Conservation (phyloP, 2,888 invertebrate species). For the Orchesella flavescens region DNA sequence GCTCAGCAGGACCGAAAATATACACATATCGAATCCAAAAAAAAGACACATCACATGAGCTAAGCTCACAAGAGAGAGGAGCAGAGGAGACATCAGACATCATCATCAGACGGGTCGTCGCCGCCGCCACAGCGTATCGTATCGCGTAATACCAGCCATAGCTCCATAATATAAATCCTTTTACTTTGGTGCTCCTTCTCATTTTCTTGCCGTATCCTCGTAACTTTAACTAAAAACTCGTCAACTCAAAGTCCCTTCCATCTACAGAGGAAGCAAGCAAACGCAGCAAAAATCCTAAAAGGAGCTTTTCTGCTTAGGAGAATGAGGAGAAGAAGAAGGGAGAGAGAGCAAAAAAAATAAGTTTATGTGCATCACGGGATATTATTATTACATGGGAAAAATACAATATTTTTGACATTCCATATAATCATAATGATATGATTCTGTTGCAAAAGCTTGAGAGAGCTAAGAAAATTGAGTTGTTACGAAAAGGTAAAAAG, state of each 20-base stretch:
- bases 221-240: slow-evolving; percentile 9
- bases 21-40: slow-evolving; percentile 9
- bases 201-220: too few relatives aligned
- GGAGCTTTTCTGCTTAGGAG: too few relatives aligned
- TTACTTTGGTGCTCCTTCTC: too few relatives aligned
- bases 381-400: slow-evolving; percentile 18
- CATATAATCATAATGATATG: slow-evolving; percentile 15
- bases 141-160: too few relatives aligned
- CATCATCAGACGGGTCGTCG: slow-evolving; percentile 40
- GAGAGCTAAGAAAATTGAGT: slow-evolving; percentile 50
- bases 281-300: slow-evolving; percentile 3
- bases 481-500: slow-evolving; percentile 31
- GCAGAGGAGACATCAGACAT: slow-evolving; percentile 26
- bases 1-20: slow-evolving; percentile 48
- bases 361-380: slow-evolving; percentile 29
- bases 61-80: slow-evolving; percentile 13
- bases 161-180: too few relatives aligned
- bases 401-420: slow-evolving; percentile 26
- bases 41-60: slow-evolving; percentile 23
- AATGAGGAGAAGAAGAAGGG: background rate
- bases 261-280: slow-evolving; percentile 8
- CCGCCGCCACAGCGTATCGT: background rate
- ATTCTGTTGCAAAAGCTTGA: slow-evolving; percentile 15
- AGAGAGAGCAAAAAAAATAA: background rate
- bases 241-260: slow-evolving; percentile 23